Conservation (phyloP, 2,888 invertebrate genomes). For the Diploptera punctata region DNA sequence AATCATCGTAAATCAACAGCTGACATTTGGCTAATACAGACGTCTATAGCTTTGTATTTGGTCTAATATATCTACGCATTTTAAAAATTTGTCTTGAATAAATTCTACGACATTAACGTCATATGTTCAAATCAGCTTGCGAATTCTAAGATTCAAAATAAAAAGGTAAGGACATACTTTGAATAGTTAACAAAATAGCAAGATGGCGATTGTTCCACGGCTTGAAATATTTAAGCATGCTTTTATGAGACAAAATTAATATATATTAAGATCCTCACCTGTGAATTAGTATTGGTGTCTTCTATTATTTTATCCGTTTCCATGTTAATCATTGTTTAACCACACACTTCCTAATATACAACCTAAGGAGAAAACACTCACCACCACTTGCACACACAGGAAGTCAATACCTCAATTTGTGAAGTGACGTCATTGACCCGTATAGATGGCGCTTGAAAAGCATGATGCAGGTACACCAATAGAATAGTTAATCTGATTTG, state of each 20-base stretch:
- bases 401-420: conserved; percentile 45
- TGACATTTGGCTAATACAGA: too few relatives aligned
- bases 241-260: background rate
- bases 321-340: conserved; percentile 76
- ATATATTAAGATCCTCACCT: conserved; percentile 58
- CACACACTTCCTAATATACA: conserved; percentile 31
- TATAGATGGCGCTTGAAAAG: conserved; percentile 23
- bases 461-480: conserved; percentile 5
- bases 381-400: conserved; percentile 42
- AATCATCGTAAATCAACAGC: too few relatives aligned
- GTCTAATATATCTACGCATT: too few relatives aligned
- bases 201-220: conserved; percentile 31
- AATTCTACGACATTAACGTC: too few relatives aligned
- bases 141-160: too few relatives aligned
- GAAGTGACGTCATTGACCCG: conserved; percentile 45
- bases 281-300: conserved; percentile 73
- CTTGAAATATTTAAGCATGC: background rate
- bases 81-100: too few relatives aligned
- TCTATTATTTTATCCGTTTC: conserved; percentile 91
- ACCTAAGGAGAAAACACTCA: conserved; percentile 30
- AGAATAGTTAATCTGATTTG: too few relatives aligned
- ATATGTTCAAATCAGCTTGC: too few relatives aligned
- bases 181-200: conserved; percentile 3
- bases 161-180: background rate
- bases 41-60: too few relatives aligned